Conservation (phyloP, 2,113 vertebrate genomes). For the Nipponia nippon region DNA sequence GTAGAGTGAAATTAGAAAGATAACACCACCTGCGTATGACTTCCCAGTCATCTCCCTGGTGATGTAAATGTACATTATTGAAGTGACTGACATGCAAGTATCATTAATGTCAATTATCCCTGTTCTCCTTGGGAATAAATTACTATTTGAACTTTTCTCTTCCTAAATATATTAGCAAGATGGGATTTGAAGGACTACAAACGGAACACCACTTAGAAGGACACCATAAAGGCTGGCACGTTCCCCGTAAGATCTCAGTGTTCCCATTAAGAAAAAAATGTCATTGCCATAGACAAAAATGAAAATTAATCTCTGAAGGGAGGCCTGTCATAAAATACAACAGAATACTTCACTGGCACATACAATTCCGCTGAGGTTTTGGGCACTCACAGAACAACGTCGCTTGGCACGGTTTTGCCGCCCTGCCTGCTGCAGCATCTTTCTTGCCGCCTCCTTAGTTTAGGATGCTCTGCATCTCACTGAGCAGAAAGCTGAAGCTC, state of each 20-base stretch:
- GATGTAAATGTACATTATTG: constrained; percentile 9
- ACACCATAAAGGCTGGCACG: neutral
- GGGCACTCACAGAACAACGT: neutral
- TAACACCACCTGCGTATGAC: constrained; percentile 28
- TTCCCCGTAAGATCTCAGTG: neutral
- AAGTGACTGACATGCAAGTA: constrained; percentile 25
- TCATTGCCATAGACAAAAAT: neutral
- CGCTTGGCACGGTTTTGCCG: neutral
- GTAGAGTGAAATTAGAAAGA: constrained; percentile 34
- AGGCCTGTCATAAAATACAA: neutral
- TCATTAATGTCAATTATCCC: constrained; percentile 17
- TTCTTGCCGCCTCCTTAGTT: neutral
- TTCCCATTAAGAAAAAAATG: neutral
- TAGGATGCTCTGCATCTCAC: neutral
- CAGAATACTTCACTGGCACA: neutral
- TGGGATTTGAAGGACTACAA: neutral
- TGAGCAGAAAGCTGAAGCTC: neutral
- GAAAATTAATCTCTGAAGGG: neutral
- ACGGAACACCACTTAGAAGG: neutral
- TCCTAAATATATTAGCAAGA: neutral
- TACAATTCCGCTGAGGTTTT: no score
- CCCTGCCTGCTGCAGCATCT: neutral
- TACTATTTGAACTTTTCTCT: neutral
- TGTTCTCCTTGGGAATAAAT: constrained; percentile 12
- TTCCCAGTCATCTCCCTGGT: constrained; percentile 9